Evolutionary conservation across 1,140 invertebrate species (phyloP), one percentile per base, ranked within the genome.

Genomic region (Bicyclus anynana): DNA sequence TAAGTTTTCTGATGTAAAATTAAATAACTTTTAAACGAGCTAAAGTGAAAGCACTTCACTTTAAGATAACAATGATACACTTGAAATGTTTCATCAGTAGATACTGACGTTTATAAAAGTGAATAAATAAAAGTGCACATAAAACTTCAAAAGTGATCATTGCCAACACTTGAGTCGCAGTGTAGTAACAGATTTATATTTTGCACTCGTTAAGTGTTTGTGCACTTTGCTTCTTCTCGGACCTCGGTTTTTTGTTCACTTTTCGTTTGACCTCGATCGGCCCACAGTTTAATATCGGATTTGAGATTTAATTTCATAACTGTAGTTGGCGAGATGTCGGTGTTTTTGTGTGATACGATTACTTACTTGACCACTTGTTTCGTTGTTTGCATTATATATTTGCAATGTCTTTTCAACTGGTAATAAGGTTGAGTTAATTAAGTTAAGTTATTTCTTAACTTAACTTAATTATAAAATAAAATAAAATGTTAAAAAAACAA

Each of bases 221-320:
- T 35, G 92, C 93, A 62, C 91, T 91, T 37, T 87, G 90, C 38
- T 93, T 91, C 72, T 93, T 93, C 67, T 2, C 91, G 92, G 0
- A 93, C 94, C 72, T 92, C 69, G 55, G 46, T 74, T n/a, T 72
- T 77, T 71, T 69, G 58, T 62, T 56, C 67, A 71, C 95, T 14
- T 86, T 95, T 2, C 92, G 93, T 53, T 89, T 92, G 63, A 92
- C 95, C 63, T 86, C 95, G 38, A 87, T 97, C 18, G 55, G 55
- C 50, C 95, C 1, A 59, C 50, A 67, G 67, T 73, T 68, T 70
- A 68, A 72, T 74, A 77, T 74, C 69, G 63, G 62, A 74, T 74
- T 96, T 74, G 91, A 94, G 60, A 76, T 82, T 77, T 80, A 59
- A 85, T 91, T 94, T 67, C 91, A 91, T 72, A 85, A 87, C 70